A percentile compares a stretch with the other conserved stretches of the same genome.
Evolutionary conservation across 1,140 invertebrate genomes (phyloP).

Genomic region (Drosophila prosaltans): DNA sequence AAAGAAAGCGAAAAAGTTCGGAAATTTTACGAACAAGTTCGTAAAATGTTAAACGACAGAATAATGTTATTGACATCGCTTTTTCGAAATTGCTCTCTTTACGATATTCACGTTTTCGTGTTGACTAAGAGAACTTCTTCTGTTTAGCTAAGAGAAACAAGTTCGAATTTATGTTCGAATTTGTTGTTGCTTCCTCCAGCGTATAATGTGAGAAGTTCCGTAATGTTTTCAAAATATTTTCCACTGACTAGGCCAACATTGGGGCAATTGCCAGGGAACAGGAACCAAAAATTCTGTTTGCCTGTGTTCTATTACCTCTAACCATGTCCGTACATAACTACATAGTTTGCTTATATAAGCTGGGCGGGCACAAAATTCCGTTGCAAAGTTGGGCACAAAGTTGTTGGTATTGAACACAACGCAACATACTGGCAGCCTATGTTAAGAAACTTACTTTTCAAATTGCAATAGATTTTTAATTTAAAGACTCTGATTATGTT

Average conservation of each 20-base stretch:
- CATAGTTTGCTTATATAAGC: slow-evolving; percentile 43
- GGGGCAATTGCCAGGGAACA: slow-evolving; percentile 18
- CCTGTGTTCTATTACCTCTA: background rate
- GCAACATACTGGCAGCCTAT: background rate
- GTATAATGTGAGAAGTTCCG: slow-evolving; percentile 24
- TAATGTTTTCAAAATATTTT: slow-evolving; percentile 67
- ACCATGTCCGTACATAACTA: slow-evolving; percentile 1
- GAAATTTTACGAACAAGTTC: too few species aligned
- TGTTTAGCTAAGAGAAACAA: slow-evolving; percentile 1
- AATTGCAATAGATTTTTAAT: too few species aligned
- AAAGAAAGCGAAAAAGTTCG: too few species aligned
- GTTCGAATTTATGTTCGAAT: slow-evolving; percentile 45
- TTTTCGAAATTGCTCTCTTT: too few species aligned
- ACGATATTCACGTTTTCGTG: slow-evolving; percentile 55
- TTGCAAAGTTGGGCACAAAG: slow-evolving; percentile 27
- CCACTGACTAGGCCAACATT: slow-evolving; percentile 57
- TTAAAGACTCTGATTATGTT: too few species aligned
- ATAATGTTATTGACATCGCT: too few species aligned
- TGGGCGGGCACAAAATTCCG: slow-evolving; percentile 1
- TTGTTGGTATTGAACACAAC: slow-evolving; percentile 8
- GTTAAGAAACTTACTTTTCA: background rate
- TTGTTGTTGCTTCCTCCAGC: slow-evolving; percentile 7
- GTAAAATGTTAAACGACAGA: too few species aligned
- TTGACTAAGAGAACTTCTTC: background rate
- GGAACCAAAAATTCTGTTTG: slow-evolving; percentile 7